These are phyloP conservation scores for Spialia ferax DNA, from an alignment of 2,888 invertebrate genomes.

Conservation along the genomic window DNA sequence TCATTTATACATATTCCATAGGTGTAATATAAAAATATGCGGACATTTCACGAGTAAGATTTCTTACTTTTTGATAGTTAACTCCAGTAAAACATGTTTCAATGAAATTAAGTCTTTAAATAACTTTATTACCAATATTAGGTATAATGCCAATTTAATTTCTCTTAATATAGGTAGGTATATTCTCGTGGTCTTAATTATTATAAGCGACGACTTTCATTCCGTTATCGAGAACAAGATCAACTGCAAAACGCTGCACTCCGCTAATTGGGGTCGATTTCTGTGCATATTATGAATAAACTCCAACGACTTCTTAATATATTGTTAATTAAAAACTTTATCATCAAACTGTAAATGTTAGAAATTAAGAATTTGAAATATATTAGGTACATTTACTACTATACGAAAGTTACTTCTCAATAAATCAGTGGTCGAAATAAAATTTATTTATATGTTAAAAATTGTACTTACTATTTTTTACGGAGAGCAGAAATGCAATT, in stretches of 20 bases:
- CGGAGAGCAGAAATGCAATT: too few species aligned
- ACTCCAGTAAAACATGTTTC: not conserved
- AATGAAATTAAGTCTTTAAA: not conserved
- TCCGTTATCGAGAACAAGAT: slow-evolving; percentile 8
- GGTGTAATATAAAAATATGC: too few species aligned
- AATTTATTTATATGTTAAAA: too few species aligned
- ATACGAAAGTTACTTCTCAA: not conserved
- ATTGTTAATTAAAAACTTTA: not conserved
- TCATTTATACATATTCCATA: too few species aligned
- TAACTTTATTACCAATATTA: not conserved
- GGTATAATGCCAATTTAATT: not conserved
- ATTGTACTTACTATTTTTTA: too few species aligned
- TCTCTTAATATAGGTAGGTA: not conserved
- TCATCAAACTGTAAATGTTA: too few species aligned
- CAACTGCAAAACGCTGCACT: slow-evolving; percentile 5
- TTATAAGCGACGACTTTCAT: slow-evolving; percentile 13
- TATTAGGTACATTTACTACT: not conserved
- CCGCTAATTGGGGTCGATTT: slow-evolving; percentile 14
- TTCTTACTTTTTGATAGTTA: too few species aligned
- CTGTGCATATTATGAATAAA: not conserved
- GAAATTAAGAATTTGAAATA: too few species aligned
- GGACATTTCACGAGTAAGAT: too few species aligned
- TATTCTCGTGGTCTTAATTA: slow-evolving; percentile 8
- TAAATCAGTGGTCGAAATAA: not conserved
- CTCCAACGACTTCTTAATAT: not conserved